A percentile compares a stretch with the other conserved stretches of the same genome.
Conservation (phyloP, 2,888 invertebrate genomes). For the Tiliacea citrago region DNA sequence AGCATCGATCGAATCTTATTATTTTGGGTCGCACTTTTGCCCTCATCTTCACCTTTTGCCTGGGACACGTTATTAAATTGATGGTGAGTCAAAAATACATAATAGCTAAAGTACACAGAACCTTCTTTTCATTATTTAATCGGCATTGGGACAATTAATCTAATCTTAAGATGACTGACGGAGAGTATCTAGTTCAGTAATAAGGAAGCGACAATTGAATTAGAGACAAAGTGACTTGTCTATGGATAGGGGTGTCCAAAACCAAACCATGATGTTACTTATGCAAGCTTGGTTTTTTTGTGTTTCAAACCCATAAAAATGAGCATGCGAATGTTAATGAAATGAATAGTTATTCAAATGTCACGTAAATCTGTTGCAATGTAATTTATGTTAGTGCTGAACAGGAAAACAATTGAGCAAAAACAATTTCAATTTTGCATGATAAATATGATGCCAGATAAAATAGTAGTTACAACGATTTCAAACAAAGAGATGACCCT, state of each 20-base stretch:
- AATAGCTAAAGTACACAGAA: constrained; percentile 2
- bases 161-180: constrained; percentile 57
- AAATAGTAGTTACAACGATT: constrained; percentile 30
- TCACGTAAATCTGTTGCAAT: background rate
- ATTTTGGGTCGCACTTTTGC: no score
- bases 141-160: constrained; percentile 57
- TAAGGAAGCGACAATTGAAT: constrained; percentile 88
- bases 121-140: constrained; percentile 41
- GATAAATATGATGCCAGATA: constrained; percentile 11
- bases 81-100: background rate
- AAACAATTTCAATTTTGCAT: constrained; percentile 14
- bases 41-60: background rate
- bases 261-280: background rate
- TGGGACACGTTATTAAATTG: no score
- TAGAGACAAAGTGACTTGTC: constrained; percentile 69
- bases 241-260: constrained; percentile 76
- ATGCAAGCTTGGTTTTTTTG: background rate
- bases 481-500: constrained; percentile 81
- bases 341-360: background rate
- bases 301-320: background rate
- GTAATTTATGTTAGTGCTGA: background rate
- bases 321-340: background rate
- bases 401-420: constrained; percentile 6
- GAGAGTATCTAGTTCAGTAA: constrained; percentile 69
- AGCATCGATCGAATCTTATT: background rate